These are phyloP conservation scores for Amblyteles armatorius DNA, from an alignment of 2,888 invertebrate species.

Conservation along the genomic window DNA sequence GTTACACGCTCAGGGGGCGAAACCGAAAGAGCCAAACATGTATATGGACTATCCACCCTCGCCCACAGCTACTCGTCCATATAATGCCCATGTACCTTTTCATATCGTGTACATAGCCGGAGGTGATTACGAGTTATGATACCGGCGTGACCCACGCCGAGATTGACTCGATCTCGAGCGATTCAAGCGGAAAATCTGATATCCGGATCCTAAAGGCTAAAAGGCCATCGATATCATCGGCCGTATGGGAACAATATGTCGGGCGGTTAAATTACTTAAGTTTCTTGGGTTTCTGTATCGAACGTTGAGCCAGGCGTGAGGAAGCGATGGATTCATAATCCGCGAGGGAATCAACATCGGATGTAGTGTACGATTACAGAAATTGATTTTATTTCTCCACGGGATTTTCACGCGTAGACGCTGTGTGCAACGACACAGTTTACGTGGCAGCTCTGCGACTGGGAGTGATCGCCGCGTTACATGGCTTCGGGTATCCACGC, in stretches of 20 bases:
- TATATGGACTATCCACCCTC: not conserved
- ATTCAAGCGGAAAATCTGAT: slow-evolving; percentile 18
- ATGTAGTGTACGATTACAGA: not conserved
- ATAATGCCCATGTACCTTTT: slow-evolving; percentile 11
- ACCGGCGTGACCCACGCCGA: slow-evolving; percentile 26
- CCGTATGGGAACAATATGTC: not conserved
- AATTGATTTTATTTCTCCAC: too few species aligned
- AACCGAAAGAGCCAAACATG: slow-evolving; percentile 32
- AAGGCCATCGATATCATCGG: not conserved
- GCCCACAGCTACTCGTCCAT: slow-evolving; percentile 20
- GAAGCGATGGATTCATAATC: not conserved
- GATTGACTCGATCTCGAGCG: slow-evolving; percentile 8
- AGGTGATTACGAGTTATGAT: slow-evolving; percentile 30
- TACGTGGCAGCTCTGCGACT: not conserved
- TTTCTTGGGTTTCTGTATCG: not conserved
- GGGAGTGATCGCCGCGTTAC: not conserved
- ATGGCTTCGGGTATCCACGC: not conserved
- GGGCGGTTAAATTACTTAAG: slow-evolving; percentile 3
- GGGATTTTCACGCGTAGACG: too few species aligned
- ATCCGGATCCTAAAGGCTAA: not conserved
- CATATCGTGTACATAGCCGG: slow-evolving; percentile 20
- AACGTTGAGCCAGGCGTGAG: not conserved
- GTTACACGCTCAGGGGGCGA: slow-evolving; percentile 31
- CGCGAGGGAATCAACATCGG: not conserved
- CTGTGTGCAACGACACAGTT: not conserved